Conservation (phyloP, 2,797 vertebrate species). For the Adelosebastes latens region DNA sequence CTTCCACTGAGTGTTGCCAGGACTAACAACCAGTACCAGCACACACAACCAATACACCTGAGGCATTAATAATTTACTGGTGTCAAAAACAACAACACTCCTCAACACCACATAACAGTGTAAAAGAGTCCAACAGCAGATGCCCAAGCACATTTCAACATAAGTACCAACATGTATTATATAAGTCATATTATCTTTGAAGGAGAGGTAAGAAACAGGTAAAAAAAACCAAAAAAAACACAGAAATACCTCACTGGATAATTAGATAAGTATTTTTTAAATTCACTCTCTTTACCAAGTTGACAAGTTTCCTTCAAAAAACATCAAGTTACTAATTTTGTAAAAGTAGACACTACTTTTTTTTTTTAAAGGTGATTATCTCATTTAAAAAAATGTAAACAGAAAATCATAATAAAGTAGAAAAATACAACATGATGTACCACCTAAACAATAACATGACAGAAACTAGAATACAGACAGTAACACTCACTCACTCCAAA, state of each 20-base stretch:
- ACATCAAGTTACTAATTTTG: neutral
- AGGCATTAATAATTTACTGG: neutral
- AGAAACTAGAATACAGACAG: neutral
- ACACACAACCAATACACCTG: neutral
- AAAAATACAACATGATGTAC: neutral
- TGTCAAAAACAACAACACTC: neutral
- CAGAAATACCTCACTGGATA: neutral
- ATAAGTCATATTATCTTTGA: neutral
- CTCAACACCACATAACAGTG: neutral
- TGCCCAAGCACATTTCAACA: neutral
- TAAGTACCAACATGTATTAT: neutral
- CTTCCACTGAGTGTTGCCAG: neutral
- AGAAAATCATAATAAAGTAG: neutral
- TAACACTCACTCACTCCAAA: conserved; percentile 62
- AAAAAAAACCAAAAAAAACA: neutral
- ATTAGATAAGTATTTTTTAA: neutral
- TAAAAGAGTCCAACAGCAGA: neutral
- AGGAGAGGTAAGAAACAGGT: neutral
- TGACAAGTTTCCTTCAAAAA: neutral
- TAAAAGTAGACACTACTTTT: neutral
- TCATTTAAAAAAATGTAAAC: neutral
- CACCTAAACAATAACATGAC: neutral
- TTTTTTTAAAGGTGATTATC: neutral
- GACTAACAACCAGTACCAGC: neutral
- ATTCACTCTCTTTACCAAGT: too few relatives aligned